Conservation (phyloP, 2,113 vertebrate species). For the Pteropus alecto region DNA sequence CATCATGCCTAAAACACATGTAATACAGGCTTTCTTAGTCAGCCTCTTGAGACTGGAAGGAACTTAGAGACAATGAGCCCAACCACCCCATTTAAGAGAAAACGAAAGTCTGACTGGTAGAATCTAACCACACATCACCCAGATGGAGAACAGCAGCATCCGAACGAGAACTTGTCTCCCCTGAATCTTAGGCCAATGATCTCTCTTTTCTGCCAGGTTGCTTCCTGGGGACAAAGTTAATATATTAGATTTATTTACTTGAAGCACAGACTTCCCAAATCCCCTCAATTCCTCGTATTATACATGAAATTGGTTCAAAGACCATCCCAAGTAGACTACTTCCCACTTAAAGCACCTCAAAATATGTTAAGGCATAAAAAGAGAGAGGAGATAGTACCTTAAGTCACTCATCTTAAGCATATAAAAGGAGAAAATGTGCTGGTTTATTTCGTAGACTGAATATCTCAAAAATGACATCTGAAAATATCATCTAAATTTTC, state of each 20-base stretch:
- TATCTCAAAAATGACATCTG: constrained; percentile 25
- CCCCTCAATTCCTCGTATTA: neutral
- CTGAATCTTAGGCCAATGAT: neutral
- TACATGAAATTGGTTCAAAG: neutral
- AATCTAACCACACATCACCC: neutral
- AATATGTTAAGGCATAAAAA: neutral
- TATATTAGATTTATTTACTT: neutral
- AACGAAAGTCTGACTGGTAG: neutral
- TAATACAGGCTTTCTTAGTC: neutral
- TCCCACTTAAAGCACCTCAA: neutral
- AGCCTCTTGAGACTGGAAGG: neutral
- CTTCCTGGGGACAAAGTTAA: neutral
- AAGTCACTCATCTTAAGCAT: neutral
- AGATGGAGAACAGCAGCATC: neutral
- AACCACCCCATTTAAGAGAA: neutral
- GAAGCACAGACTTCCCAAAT: neutral
- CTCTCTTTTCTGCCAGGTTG: neutral
- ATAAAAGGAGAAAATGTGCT: neutral
- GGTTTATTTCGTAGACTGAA: neutral
- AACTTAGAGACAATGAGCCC: neutral
- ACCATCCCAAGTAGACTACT: neutral
- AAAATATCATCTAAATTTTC: constrained; percentile 34
- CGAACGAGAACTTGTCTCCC: neutral
- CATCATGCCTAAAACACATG: neutral
- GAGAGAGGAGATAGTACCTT: neutral